A percentile compares a stretch with the other conserved stretches of the same genome.
Evolutionary conservation across 2,888 invertebrate genomes (phyloP).

Genomic region (Hirudinaria manillensis): DNA sequence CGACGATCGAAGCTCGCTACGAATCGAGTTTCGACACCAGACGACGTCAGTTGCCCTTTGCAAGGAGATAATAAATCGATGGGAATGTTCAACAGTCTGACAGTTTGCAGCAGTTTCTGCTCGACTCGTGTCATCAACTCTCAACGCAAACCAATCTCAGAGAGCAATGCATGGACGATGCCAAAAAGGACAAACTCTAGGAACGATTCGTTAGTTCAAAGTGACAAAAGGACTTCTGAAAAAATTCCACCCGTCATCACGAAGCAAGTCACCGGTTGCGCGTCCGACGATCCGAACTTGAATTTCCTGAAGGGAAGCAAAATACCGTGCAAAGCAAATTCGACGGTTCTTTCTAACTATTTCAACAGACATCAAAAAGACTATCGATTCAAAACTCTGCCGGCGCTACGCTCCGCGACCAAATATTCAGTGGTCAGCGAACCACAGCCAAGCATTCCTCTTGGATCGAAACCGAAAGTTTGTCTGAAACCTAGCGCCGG

Average conservation of each 20-base stretch:
- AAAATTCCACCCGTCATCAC: not conserved
- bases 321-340: slow-evolving; percentile 4
- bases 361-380: slow-evolving; percentile 1
- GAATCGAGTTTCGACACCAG: no score
- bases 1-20: no score
- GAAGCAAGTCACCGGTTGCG: not conserved
- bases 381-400: not conserved
- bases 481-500: no score
- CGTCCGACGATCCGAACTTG: not conserved
- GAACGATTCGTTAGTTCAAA: not conserved
- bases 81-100: slow-evolving; percentile 1
- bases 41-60: not conserved
- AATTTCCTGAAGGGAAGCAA: not conserved
- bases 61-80: not conserved
- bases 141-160: not conserved
- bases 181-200: not conserved
- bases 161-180: not conserved
- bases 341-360: not conserved
- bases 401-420: not conserved
- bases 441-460: not conserved
- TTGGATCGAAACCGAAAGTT: no score
- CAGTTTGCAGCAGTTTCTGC: not conserved
- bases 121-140: not conserved
- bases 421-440: not conserved
- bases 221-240: not conserved